Conservation (phyloP, 2,888 invertebrate genomes). For the Eupithecia centaureata region DNA sequence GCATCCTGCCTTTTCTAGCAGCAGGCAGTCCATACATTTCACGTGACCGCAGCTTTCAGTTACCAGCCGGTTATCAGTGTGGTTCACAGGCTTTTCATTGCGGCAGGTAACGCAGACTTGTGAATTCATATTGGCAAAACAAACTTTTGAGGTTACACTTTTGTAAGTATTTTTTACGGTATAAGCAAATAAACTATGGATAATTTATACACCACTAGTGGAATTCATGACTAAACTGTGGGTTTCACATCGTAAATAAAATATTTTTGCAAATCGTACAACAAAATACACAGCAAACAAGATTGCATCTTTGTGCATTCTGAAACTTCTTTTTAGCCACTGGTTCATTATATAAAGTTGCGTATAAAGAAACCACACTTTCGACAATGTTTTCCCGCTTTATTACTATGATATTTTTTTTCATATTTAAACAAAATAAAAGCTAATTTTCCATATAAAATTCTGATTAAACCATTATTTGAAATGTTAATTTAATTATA, state of each 20-base stretch:
- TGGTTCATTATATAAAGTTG: not conserved
- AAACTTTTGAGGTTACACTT: constrained; percentile 56
- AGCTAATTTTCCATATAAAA: not conserved
- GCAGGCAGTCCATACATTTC: constrained; percentile 89
- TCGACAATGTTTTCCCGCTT: not conserved
- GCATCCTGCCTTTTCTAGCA: constrained; percentile 87
- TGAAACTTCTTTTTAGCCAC: constrained; percentile 9
- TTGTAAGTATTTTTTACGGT: constrained; percentile 16
- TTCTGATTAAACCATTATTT: not conserved
- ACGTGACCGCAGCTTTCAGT: constrained; percentile 90
- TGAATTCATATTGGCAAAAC: constrained; percentile 68
- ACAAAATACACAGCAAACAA: constrained; percentile 36
- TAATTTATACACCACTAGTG: constrained; percentile 15
- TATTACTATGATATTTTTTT: not conserved
- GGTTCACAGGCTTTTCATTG: constrained; percentile 80
- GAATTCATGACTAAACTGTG: constrained; percentile 7
- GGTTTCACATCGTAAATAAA: constrained; percentile 43
- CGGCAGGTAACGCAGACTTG: constrained; percentile 85
- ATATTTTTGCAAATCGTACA: constrained; percentile 15
- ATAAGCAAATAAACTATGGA: constrained; percentile 17
- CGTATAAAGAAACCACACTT: not conserved
- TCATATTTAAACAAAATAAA: not conserved
- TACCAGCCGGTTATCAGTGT: constrained; percentile 85
- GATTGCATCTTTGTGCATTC: constrained; percentile 46
- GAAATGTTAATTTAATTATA: not conserved